phyloP scores from a whole-genome alignment of 2,888 invertebrate genomes.

The Adela reaumurella region DNA sequence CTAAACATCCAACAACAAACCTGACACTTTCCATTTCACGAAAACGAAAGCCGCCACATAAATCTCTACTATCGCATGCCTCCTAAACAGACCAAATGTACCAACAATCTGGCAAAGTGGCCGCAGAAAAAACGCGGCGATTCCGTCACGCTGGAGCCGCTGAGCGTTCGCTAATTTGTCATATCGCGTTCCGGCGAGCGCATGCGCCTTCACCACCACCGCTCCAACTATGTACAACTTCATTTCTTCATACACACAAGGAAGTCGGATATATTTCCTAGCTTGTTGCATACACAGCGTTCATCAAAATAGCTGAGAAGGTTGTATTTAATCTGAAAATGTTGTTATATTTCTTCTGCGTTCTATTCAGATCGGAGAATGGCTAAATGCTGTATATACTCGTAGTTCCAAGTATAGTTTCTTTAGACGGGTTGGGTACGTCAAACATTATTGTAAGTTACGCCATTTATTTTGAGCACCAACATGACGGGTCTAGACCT shows the following conservation, averaged over 20 bases:
- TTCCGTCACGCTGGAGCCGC: constrained; percentile 35
- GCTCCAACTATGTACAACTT: not conserved
- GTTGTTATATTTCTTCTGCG: too few species aligned
- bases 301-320: too few species aligned
- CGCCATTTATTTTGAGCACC: too few species aligned
- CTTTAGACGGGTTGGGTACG: too few species aligned
- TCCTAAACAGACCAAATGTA: constrained; percentile 4
- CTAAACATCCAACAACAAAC: constrained; percentile 24
- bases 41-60: constrained; percentile 47
- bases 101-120: constrained; percentile 40
- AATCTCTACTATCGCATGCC: constrained; percentile 28
- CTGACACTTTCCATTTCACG: constrained; percentile 48
- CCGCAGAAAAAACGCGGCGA: constrained; percentile 35
- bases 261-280: too few species aligned
- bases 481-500: too few species aligned
- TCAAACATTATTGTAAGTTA: too few species aligned
- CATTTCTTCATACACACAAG: not conserved
- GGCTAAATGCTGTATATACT: too few species aligned
- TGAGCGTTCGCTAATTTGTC: constrained; percentile 33
- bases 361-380: too few species aligned
- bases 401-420: too few species aligned
- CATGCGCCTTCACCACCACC: not conserved
- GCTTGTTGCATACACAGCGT: too few species aligned
- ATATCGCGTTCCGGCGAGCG: constrained; percentile 11
- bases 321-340: too few species aligned